Evolutionary conservation across 2,113 vertebrate genomes (phyloP).

Genomic region (Apodemus speciosus): DNA sequence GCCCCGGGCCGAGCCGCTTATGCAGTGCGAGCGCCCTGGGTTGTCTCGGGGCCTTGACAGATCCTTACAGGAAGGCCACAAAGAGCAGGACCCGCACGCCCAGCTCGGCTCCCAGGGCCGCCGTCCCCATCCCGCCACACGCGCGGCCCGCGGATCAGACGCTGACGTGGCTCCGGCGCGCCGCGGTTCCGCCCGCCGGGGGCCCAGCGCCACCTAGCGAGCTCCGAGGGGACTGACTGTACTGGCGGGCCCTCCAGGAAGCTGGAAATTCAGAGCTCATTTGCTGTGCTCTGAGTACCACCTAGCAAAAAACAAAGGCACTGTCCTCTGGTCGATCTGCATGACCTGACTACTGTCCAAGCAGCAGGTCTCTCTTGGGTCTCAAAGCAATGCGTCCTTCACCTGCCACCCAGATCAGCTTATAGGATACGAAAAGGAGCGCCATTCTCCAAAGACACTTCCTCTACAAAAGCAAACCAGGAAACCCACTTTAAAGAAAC

Average conservation of each 20-base stretch:
- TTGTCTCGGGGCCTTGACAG: accelerated
- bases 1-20: not conserved
- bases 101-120: conserved; percentile 70
- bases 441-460: not conserved
- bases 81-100: conserved; percentile 76
- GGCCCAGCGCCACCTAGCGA: not conserved
- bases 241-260: not conserved
- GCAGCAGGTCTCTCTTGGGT: not conserved
- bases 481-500: not conserved
- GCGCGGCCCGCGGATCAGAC: not conserved
- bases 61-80: conserved; percentile 77
- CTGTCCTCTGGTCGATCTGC: not conserved
- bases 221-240: not conserved
- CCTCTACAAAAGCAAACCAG: not conserved
- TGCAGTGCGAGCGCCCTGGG: not conserved
- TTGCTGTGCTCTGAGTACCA: not conserved
- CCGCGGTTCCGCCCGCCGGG: not conserved
- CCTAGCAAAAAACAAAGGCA: not conserved
- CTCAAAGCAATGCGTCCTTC: not conserved
- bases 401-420: not conserved
- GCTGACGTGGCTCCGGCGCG: conserved; percentile 55
- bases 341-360: not conserved
- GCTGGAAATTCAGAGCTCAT: not conserved
- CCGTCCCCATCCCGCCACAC: conserved; percentile 57
- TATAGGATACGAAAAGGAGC: too few relatives aligned